Evolutionary conservation across 2,797 vertebrate species (phyloP).

Genomic region (Pteronotus mesoamericanus): DNA sequence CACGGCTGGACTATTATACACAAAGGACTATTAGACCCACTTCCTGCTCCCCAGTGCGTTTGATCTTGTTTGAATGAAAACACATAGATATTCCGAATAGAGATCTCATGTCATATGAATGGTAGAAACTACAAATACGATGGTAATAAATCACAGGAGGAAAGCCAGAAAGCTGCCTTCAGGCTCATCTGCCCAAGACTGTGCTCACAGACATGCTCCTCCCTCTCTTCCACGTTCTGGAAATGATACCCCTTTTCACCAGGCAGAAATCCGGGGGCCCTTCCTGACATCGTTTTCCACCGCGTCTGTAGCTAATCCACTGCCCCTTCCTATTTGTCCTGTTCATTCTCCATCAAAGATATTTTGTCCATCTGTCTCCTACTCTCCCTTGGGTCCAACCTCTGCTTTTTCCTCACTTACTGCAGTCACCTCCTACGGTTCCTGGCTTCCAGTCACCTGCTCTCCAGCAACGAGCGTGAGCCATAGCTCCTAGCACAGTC

Average conservation of each 20-base stretch:
- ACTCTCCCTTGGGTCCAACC: no score
- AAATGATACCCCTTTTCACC: not conserved
- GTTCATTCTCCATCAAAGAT: not conserved
- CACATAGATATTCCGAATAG: not conserved
- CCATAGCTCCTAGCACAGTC: no score
- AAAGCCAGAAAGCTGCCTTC: not conserved
- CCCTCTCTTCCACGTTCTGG: not conserved
- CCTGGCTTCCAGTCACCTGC: not conserved
- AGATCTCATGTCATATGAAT: not conserved
- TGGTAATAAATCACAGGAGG: no score
- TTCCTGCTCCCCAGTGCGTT: not conserved
- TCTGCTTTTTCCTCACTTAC: not conserved
- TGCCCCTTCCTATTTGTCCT: not conserved
- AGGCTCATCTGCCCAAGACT: not conserved
- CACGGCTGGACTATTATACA: no score
- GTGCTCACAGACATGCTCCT: no score
- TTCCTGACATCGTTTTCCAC: not conserved
- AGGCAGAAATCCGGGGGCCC: not conserved
- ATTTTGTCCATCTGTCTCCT: not conserved
- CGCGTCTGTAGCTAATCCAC: not conserved
- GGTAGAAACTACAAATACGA: not conserved
- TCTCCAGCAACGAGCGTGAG: not conserved
- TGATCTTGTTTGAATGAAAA: not conserved
- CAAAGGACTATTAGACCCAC: fast-evolving
- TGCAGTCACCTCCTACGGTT: not conserved